Conservation (phyloP, 2,888 invertebrate species). For the Pristionchus arcanus region DNA sequence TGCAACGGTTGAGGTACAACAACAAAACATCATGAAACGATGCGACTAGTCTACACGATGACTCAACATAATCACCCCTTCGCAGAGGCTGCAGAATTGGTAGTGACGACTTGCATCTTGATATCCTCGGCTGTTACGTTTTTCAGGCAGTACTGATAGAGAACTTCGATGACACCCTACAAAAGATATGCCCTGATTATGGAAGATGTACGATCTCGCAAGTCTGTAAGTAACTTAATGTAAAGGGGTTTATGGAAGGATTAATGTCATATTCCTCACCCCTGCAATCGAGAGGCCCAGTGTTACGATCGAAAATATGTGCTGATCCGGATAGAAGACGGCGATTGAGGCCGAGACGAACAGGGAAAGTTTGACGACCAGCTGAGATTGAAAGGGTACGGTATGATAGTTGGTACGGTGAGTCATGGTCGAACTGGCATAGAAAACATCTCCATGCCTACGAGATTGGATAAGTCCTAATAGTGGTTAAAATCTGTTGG, state of each 20-base stretch:
- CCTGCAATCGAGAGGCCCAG: slow-evolving; percentile 66
- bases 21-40: too few relatives aligned
- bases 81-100: background rate
- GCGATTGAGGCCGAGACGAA: slow-evolving; percentile 70
- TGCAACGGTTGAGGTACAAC: too few relatives aligned
- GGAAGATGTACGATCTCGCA: too few relatives aligned
- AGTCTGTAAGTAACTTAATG: too few relatives aligned
- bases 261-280: slow-evolving; percentile 56
- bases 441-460: slow-evolving; percentile 10
- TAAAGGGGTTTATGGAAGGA: too few relatives aligned
- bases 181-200: too few relatives aligned
- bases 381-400: too few relatives aligned
- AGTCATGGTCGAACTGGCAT: too few relatives aligned
- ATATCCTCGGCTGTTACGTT: slow-evolving; percentile 64
- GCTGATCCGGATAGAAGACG: slow-evolving; percentile 68
- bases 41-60: too few relatives aligned
- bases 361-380: slow-evolving; percentile 66
- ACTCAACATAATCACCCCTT: slow-evolving; percentile 28
- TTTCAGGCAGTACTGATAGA: slow-evolving; percentile 69
- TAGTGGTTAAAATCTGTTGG: too few relatives aligned
- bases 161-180: slow-evolving; percentile 68
- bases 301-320: slow-evolving; percentile 67
- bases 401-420: too few relatives aligned
- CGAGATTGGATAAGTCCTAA: too few relatives aligned
- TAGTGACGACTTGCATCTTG: slow-evolving; percentile 55